A percentile compares a stretch with the other conserved stretches of the same genome.
phyloP scores from a whole-genome alignment of 2,888 invertebrate species.

The Punctoribates punctum region DNA sequence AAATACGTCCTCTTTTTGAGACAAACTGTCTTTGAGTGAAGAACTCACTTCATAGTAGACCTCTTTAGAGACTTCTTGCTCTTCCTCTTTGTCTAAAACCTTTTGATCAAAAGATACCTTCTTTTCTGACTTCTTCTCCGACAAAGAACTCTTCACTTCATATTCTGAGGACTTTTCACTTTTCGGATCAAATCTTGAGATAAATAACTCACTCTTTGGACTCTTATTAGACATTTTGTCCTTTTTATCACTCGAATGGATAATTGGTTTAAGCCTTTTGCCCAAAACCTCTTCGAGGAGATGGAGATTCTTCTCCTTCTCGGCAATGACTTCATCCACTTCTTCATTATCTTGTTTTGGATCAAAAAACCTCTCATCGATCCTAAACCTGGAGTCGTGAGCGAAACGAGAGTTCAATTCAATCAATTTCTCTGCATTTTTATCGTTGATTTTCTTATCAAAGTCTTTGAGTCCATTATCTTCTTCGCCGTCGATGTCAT shows the following conservation, averaged over 20 bases:
- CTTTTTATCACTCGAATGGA: neutral
- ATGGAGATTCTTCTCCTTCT: conserved; percentile 39
- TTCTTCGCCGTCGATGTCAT: neutral
- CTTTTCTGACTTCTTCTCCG: neutral
- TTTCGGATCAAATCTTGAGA: conserved; percentile 42
- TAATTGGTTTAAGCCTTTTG: conserved; percentile 28
- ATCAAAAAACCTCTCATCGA: conserved; percentile 43
- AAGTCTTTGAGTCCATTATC: neutral
- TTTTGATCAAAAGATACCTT: conserved; percentile 35
- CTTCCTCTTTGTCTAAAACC: conserved; percentile 17
- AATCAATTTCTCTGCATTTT: conserved; percentile 40
- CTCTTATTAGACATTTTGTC: neutral
- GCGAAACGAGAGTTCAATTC: conserved; percentile 42
- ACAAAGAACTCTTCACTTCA: conserved; percentile 27
- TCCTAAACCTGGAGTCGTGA: conserved; percentile 42
- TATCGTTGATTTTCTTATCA: conserved; percentile 29
- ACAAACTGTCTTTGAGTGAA: conserved; percentile 24
- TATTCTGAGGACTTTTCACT: conserved; percentile 12
- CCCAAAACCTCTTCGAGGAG: conserved; percentile 41
- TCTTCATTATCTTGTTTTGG: conserved; percentile 31
- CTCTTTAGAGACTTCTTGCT: conserved; percentile 2
- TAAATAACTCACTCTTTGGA: neutral
- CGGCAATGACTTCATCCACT: conserved; percentile 33
- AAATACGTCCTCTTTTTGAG: conserved; percentile 32
- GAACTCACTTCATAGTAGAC: conserved; percentile 40